A percentile compares a stretch with the other conserved stretches of the same genome.
These are phyloP conservation scores for Paedocypris sp. DNA, from an alignment of 2,113 vertebrate species.

Conservation along the genomic window DNA sequence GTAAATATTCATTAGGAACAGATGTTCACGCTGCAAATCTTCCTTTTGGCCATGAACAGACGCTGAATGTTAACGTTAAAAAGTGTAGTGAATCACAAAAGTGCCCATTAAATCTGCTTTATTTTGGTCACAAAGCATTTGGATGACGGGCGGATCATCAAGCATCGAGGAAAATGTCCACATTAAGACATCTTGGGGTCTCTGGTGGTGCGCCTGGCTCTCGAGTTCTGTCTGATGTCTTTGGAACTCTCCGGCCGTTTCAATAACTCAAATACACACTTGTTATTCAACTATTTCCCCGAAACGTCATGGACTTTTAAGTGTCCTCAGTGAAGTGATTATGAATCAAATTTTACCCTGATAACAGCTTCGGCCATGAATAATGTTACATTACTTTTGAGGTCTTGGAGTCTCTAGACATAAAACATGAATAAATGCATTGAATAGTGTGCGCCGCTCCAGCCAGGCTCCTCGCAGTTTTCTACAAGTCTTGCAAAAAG, in stretches of 20 bases:
- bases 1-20: constrained; percentile 15
- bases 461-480: too few species aligned
- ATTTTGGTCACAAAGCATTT: neutral
- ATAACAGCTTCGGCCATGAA: too few species aligned
- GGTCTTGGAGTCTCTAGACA: too few species aligned
- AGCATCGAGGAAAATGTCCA: neutral
- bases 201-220: neutral
- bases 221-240: neutral
- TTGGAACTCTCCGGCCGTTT: neutral
- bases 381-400: too few species aligned
- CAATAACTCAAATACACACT: neutral
- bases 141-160: neutral
- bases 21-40: neutral
- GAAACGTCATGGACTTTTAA: neutral
- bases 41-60: neutral
- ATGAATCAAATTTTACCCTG: neutral
- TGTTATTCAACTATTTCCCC: neutral
- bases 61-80: neutral
- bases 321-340: neutral
- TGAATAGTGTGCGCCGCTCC: too few species aligned
- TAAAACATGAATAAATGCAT: neutral
- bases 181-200: neutral
- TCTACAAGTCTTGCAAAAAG: too few species aligned
- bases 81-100: neutral
- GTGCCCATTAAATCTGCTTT: neutral